Evolutionary conservation across 1,140 invertebrate species (phyloP).

Genomic region (Eueides isabella): DNA sequence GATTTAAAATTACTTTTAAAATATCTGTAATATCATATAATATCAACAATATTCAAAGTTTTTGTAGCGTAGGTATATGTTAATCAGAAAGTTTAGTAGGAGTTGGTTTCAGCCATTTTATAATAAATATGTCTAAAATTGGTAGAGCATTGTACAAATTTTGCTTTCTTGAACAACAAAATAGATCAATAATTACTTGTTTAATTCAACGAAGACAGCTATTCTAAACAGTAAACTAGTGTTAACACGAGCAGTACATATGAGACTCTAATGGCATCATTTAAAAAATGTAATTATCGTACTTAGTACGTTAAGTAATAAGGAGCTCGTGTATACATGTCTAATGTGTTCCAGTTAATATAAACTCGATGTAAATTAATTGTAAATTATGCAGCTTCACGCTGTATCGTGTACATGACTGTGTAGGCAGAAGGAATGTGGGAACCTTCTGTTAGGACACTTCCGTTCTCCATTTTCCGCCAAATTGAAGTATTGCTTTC

Average conservation of each 20-base stretch:
- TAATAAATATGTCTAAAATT: too few species aligned
- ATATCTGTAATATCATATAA: not conserved
- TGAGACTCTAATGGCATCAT: not conserved
- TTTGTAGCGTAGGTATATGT: too few species aligned
- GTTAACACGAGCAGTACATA: not conserved
- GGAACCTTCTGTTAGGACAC: too few species aligned
- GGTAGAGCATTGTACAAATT: too few species aligned
- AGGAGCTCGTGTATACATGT: conserved; percentile 1
- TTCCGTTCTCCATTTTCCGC: too few species aligned
- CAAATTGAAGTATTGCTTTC: too few species aligned
- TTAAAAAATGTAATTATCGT: not conserved
- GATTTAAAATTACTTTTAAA: not conserved
- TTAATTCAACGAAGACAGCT: not conserved
- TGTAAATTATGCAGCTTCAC: too few species aligned
- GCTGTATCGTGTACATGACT: too few species aligned
- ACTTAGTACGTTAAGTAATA: not conserved
- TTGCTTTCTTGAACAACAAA: not conserved
- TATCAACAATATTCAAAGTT: too few species aligned
- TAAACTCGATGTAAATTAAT: conserved; percentile 4
- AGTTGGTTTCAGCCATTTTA: too few species aligned
- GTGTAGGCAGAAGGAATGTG: too few species aligned
- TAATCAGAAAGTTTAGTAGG: too few species aligned
- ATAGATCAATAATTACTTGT: not conserved
- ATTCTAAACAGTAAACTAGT: not conserved
- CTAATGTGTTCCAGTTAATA: not conserved